These are phyloP conservation scores for Sesamia inferens DNA, from an alignment of 2,888 invertebrate species.

Conservation along the genomic window DNA sequence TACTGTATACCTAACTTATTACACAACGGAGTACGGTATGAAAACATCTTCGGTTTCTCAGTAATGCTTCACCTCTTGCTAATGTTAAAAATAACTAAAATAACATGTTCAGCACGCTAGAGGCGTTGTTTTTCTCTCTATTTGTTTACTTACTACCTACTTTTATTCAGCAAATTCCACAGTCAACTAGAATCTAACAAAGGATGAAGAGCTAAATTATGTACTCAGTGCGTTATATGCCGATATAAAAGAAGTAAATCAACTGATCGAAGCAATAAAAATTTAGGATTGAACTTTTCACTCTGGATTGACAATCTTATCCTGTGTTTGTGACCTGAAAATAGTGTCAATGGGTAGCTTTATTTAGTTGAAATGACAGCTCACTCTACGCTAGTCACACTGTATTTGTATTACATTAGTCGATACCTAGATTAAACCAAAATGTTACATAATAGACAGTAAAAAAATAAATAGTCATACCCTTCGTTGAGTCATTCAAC, in stretches of 20 bases:
- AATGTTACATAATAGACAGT: conserved; percentile 49
- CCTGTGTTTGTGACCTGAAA: no score
- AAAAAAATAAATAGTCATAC: conserved; percentile 53
- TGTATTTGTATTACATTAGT: not conserved
- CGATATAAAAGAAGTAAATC: conserved; percentile 19
- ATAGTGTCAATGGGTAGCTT: no score
- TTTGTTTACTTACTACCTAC: not conserved
- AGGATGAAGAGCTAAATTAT: conserved; percentile 26
- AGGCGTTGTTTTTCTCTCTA: conserved; percentile 14
- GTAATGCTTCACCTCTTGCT: conserved; percentile 19
- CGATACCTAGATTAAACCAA: conserved; percentile 23
- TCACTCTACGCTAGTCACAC: no score
- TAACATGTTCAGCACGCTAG: not conserved
- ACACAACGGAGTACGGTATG: not conserved
- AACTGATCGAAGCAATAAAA: no score
- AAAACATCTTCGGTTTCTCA: conserved; percentile 18
- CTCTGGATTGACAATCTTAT: no score
- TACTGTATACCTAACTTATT: not conserved
- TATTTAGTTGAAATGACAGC: no score
- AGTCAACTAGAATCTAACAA: conserved; percentile 29
- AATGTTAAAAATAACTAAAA: no score
- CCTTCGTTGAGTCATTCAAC: conserved; percentile 63
- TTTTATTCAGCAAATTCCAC: conserved; percentile 28
- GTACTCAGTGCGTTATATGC: conserved; percentile 24
- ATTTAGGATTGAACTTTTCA: no score